Percentiles rank a stretch among this genome's conserved stretches.
These are phyloP conservation scores for Scolopax mira DNA, from an alignment of 2,113 vertebrate species.

Conservation along the genomic window DNA sequence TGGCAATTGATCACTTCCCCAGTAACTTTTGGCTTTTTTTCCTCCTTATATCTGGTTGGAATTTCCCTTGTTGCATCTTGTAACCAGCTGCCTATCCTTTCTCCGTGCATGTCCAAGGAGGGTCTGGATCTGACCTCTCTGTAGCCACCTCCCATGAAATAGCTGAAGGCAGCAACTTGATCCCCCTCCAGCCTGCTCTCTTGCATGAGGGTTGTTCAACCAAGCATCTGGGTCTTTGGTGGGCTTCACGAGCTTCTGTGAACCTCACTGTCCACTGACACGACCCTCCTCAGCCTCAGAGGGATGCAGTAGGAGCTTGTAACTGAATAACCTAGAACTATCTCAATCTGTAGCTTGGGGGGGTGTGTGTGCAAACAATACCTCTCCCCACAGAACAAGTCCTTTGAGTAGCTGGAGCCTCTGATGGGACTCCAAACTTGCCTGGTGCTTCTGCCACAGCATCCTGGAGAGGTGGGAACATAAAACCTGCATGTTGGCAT, in stretches of 20 bases:
- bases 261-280: not conserved
- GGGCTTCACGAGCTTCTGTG: not conserved
- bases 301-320: not conserved
- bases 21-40: not conserved
- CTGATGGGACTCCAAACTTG: rapidly evolving
- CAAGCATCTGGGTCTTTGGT: not conserved
- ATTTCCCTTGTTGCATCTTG: not conserved
- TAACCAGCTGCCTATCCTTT: not conserved
- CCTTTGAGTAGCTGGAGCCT: not conserved
- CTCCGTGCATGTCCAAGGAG: not conserved
- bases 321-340: not conserved
- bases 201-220: not conserved
- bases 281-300: not conserved
- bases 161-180: not conserved
- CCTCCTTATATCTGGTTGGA: not conserved
- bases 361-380: not conserved
- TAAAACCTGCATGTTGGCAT: not conserved
- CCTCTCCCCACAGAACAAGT: not conserved
- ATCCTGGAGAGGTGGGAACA: not conserved
- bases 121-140: not conserved
- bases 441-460: not conserved
- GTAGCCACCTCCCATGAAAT: not conserved
- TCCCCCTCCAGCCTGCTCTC: not conserved
- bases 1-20: not conserved
- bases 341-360: not conserved